Conservation (phyloP, 92 coral and sea anemone species). For the Scolanthus callimorphus region DNA sequence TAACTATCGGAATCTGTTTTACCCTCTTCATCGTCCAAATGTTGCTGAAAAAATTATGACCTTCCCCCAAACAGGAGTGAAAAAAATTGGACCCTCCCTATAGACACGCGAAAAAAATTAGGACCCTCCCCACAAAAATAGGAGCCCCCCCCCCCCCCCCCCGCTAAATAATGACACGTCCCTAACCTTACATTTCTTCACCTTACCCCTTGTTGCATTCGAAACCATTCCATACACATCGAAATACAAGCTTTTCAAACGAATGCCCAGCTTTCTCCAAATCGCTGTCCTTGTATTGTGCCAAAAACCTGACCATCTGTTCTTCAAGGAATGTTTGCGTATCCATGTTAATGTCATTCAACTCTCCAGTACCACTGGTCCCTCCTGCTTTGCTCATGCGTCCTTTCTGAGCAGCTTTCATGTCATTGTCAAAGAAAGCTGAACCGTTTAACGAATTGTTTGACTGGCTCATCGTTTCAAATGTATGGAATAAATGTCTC, state of each 20-base stretch:
- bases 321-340: constrained; percentile 60
- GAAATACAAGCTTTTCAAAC: constrained; percentile 57
- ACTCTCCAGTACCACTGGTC: background rate
- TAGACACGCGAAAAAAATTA: too few species aligned
- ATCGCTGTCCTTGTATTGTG: constrained; percentile 11
- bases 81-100: too few species aligned
- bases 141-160: too few species aligned
- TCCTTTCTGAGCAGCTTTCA: constrained; percentile 8
- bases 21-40: too few species aligned
- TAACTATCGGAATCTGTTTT: too few species aligned
- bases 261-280: constrained; percentile 63
- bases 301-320: constrained; percentile 33
- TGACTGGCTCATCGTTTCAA: constrained; percentile 2
- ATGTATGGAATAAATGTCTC: background rate
- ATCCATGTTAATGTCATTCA: constrained; percentile 37
- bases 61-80: too few species aligned
- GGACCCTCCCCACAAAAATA: too few species aligned
- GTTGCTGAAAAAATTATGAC: too few species aligned
- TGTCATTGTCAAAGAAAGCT: background rate
- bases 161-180: too few species aligned
- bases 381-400: background rate
- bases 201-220: constrained; percentile 68
- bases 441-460: constrained; percentile 2
- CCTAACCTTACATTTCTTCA: too few species aligned
- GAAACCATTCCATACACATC: constrained; percentile 79